Percentiles rank a stretch among this genome's conserved stretches.
Conservation (phyloP, 2,797 vertebrate species). For the Anguilla marmorata region DNA sequence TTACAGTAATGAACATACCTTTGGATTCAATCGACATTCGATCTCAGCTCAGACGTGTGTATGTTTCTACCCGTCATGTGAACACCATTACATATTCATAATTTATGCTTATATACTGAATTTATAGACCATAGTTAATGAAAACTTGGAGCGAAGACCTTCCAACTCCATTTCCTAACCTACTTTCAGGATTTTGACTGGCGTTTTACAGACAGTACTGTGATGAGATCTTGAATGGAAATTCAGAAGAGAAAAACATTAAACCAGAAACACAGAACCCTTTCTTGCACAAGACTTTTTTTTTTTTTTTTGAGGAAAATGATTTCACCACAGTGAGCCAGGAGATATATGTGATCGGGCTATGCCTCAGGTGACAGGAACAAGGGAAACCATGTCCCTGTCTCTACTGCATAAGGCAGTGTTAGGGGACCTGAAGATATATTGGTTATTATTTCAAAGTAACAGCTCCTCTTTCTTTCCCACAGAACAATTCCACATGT, state of each 20-base stretch:
- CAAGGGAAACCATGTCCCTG: background rate
- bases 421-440: background rate
- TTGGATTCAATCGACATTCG: background rate
- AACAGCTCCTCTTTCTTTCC: background rate
- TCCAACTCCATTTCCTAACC: no score
- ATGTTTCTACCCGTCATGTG: background rate
- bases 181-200: background rate
- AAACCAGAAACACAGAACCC: background rate
- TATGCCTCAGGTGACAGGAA: background rate
- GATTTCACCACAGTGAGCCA: background rate
- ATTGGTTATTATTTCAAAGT: background rate
- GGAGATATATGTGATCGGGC: background rate
- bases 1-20: background rate
- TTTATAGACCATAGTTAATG: background rate
- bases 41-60: background rate
- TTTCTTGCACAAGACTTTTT: background rate
- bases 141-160: background rate
- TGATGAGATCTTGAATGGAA: background rate
- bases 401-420: background rate
- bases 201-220: background rate
- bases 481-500: background rate
- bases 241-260: background rate
- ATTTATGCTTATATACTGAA: background rate
- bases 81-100: background rate
- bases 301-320: background rate